phyloP scores from a whole-genome alignment of 2,797 vertebrate species.

The Caiman crocodilus region DNA sequence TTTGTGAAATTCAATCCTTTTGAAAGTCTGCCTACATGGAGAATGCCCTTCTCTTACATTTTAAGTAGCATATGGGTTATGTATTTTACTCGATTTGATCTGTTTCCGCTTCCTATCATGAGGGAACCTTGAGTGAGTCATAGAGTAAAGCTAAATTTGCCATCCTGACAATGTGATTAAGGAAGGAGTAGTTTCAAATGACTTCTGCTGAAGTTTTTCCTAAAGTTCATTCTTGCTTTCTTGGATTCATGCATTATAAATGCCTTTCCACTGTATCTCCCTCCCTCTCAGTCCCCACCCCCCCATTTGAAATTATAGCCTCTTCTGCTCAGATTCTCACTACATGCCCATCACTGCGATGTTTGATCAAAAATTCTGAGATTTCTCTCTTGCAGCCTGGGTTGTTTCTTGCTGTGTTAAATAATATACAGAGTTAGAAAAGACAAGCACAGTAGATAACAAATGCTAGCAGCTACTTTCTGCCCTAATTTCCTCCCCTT shows the following conservation, averaged over 20 bases:
- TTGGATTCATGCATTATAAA: background rate
- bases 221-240: background rate
- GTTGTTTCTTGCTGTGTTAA: background rate
- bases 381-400: background rate
- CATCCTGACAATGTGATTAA: background rate
- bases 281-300: too few species aligned
- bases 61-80: background rate
- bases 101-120: background rate
- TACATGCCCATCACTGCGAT: background rate
- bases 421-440: background rate
- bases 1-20: background rate
- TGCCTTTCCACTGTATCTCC: background rate
- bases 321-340: background rate
- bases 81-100: background rate
- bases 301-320: too few species aligned
- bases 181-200: background rate
- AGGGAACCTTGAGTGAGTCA: background rate
- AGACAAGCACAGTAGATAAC: background rate
- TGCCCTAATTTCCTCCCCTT: background rate
- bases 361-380: background rate
- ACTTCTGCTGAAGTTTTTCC: background rate
- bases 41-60: background rate
- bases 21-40: background rate
- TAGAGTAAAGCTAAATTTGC: background rate
- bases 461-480: slow-evolving; percentile 24